Conservation (phyloP, 2,113 vertebrate species). For the Pteronura brasiliensis region DNA sequence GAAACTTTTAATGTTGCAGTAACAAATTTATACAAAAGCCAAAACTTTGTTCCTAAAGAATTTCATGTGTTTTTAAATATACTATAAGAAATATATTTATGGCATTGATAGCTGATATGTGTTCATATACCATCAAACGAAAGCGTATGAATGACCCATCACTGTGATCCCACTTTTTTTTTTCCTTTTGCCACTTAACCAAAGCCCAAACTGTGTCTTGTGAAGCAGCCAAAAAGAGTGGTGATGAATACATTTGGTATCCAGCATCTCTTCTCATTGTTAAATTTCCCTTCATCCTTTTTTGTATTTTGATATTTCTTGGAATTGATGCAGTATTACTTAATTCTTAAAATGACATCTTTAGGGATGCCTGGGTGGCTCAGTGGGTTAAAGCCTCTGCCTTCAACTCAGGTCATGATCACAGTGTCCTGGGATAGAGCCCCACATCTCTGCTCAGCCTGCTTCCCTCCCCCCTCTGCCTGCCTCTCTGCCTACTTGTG, state of each 20-base stretch:
- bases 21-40: not conserved
- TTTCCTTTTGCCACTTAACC: not conserved
- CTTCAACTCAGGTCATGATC: no score
- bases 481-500: no score
- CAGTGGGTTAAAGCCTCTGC: no score
- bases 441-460: no score
- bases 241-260: not conserved
- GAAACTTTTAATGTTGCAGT: conserved; percentile 36
- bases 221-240: not conserved
- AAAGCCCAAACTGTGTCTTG: not conserved
- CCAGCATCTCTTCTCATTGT: not conserved
- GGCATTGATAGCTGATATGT: not conserved
- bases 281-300: not conserved
- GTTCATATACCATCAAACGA: not conserved
- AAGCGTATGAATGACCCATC: not conserved
- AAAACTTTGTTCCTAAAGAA: conserved; percentile 39
- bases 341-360: conserved; percentile 11
- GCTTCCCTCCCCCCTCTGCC: no score
- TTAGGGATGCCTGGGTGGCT: not conserved
- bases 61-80: not conserved
- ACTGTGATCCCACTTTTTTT: not conserved
- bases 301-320: conserved; percentile 36
- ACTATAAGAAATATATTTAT: not conserved
- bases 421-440: no score
- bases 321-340: not conserved